Base-by-base conservation (phyloP, 2,113 vertebrate species). In the Coturnix japonica region DNA sequence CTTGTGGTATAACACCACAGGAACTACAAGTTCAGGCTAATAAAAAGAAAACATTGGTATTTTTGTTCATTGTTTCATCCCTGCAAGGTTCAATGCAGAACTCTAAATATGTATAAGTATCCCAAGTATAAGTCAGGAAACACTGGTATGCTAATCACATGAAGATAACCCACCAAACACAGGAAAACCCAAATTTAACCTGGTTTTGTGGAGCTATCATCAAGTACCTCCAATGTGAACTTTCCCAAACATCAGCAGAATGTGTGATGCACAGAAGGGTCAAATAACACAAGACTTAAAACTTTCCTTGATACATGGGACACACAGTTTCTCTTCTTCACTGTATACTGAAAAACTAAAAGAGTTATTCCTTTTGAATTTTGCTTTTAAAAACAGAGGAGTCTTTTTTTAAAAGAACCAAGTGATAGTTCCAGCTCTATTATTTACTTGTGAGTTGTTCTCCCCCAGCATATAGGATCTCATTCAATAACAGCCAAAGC, bases 401-500 rank as follows among this genome's bases (percentile, higher is more conserved):
- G 37, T 56, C 21, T 19, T 35, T 86, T 86, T 89, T 80, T 46
- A 86, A 51, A 65, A 43, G 57, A 61, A 79, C 31, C 37, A 86
- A 92, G 77, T 61, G 37, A 90, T 28, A 82, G 46, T 25, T 77
- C 35, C 74, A 60, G 65, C 95, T 92, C 80, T 10, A 74, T n/a
- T 16, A 64, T 90, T 70, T 41, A 74, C 93, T 94, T 96, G 93
- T 17, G 66, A 87, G 94, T 54, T 65, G 70, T 37, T 13, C 84
- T 89, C 61, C 89, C 71, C 72, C 49, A 67, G 43, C 53, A 56
- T 1, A 23, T 0, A 67, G 85, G 69, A 64, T 61, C 80, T 71
- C 81, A 90, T 25, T 78, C 85, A 96, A 11, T 77, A 95, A 82
- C 46, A 89, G 80, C 78, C 86, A 39, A 82, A 91, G 59, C 56